These are phyloP conservation scores for Dipus sagitta DNA, from an alignment of 2,797 vertebrate genomes.

Conservation along the genomic window DNA sequence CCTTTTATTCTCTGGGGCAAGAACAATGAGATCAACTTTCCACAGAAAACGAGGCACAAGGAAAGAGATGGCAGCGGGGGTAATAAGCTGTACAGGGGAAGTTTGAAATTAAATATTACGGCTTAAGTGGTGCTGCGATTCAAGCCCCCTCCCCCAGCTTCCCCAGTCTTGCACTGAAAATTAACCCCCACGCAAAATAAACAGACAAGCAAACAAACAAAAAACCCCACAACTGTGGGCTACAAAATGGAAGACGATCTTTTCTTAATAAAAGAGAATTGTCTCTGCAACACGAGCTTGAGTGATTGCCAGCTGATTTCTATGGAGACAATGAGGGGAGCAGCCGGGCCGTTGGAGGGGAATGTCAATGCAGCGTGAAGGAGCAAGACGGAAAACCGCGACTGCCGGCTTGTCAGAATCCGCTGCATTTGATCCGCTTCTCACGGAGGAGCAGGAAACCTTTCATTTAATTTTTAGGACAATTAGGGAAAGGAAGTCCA, in stretches of 20 bases:
- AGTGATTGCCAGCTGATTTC: slow-evolving; percentile 77
- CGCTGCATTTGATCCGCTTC: slow-evolving; percentile 71
- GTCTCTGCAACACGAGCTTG: slow-evolving; percentile 80
- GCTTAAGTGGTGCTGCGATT: slow-evolving; percentile 77
- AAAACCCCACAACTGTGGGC: slow-evolving; percentile 71
- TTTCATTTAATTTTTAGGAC: slow-evolving; percentile 73
- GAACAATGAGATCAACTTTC: slow-evolving; percentile 76
- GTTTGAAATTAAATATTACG: slow-evolving; percentile 82
- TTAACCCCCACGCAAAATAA: slow-evolving; percentile 14
- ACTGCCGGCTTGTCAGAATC: slow-evolving; percentile 56
- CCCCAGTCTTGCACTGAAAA: slow-evolving; percentile 71
- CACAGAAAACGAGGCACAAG: slow-evolving; percentile 77
- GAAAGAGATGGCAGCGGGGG: slow-evolving; percentile 72
- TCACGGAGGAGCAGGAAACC: slow-evolving; percentile 52
- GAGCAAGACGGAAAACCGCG: slow-evolving; percentile 48
- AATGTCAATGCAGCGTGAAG: slow-evolving; percentile 74
- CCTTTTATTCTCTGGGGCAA: slow-evolving; percentile 68
- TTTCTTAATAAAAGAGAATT: slow-evolving; percentile 75
- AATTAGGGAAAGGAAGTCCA: slow-evolving; percentile 76
- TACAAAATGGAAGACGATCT: slow-evolving; percentile 67
- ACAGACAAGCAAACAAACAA: neutral
- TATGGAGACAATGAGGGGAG: slow-evolving; percentile 78
- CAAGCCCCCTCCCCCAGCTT: neutral
- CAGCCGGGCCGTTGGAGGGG: slow-evolving; percentile 62
- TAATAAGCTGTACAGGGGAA: slow-evolving; percentile 80